Evolutionary conservation across 1,140 invertebrate species (phyloP).

Genomic region (Chironomus striatipennis): DNA sequence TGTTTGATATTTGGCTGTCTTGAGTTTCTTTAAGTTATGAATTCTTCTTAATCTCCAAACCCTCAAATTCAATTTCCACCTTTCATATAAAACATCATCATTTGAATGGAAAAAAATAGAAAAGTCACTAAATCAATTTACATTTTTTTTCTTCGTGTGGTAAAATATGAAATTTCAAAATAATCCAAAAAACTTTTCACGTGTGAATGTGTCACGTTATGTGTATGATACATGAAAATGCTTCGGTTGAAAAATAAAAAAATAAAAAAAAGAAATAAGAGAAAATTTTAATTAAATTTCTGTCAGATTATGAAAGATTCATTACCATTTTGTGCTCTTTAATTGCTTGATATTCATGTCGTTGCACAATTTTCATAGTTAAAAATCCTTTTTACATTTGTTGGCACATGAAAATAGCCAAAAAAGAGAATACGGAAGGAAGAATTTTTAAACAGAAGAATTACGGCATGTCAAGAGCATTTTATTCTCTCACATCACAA

Average conservation of each 20-base stretch:
- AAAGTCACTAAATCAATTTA: too few relatives aligned
- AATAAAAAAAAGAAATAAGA: too few relatives aligned
- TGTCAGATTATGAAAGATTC: constrained; percentile 8
- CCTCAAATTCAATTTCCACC: too few relatives aligned
- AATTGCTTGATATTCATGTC: constrained; percentile 9
- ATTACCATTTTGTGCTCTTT: not conserved
- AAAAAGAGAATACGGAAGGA: not conserved
- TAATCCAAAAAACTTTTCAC: not conserved
- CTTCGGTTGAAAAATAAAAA: not conserved
- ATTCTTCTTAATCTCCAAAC: too few relatives aligned
- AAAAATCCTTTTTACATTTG: not conserved
- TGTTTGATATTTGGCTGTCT: too few relatives aligned
- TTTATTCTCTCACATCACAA: not conserved
- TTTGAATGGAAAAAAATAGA: too few relatives aligned
- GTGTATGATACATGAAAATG: not conserved
- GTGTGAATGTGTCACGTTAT: not conserved
- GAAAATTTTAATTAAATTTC: constrained; percentile 15
- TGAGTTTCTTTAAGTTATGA: too few relatives aligned
- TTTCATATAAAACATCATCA: too few relatives aligned
- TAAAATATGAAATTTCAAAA: too few relatives aligned
- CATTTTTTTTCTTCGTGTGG: too few relatives aligned
- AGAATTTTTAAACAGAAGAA: not conserved
- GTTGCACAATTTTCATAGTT: not conserved
- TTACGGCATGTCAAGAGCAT: constrained; percentile 6
- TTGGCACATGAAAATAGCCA: not conserved